These are phyloP conservation scores for Drosophila willistoni DNA, from an alignment of 1,140 invertebrate genomes.

Conservation along the genomic window DNA sequence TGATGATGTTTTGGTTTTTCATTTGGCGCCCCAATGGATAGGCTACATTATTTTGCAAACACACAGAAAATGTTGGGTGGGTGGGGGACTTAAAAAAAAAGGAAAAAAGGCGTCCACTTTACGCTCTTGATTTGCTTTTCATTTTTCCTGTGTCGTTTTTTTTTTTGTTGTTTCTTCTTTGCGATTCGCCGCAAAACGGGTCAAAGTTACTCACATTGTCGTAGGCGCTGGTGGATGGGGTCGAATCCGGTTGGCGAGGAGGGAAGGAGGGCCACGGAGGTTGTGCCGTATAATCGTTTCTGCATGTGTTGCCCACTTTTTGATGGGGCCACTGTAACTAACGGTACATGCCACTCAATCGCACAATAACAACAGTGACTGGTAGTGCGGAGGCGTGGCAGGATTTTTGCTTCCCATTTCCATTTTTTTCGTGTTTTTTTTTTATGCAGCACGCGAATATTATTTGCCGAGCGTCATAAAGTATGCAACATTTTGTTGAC, in stretches of 20 bases:
- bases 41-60: conserved; percentile 52
- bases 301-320: conserved; percentile 37
- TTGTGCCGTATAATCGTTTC: conserved; percentile 36
- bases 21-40: conserved; percentile 39
- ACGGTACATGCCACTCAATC: conserved; percentile 54
- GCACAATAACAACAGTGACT: conserved; percentile 34
- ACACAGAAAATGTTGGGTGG: conserved; percentile 17
- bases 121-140: conserved; percentile 45
- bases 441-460: conserved; percentile 55
- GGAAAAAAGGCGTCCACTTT: background rate
- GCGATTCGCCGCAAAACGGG: conserved; percentile 53
- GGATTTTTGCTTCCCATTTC: background rate
- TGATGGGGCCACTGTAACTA: conserved; percentile 47
- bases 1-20: conserved; percentile 55
- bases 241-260: background rate
- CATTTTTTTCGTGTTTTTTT: conserved; percentile 15
- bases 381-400: background rate
- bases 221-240: background rate
- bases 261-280: background rate
- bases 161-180: conserved; percentile 15
- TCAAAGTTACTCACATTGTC: conserved; percentile 48
- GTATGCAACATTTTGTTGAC: conserved; percentile 62
- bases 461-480: conserved; percentile 51
- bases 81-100: conserved; percentile 6
- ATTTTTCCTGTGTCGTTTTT: conserved; percentile 12